A percentile compares a stretch with the other conserved stretches of the same genome.
Evolutionary conservation across 2,888 invertebrate genomes (phyloP).

Genomic region (Dendrolimus houi): DNA sequence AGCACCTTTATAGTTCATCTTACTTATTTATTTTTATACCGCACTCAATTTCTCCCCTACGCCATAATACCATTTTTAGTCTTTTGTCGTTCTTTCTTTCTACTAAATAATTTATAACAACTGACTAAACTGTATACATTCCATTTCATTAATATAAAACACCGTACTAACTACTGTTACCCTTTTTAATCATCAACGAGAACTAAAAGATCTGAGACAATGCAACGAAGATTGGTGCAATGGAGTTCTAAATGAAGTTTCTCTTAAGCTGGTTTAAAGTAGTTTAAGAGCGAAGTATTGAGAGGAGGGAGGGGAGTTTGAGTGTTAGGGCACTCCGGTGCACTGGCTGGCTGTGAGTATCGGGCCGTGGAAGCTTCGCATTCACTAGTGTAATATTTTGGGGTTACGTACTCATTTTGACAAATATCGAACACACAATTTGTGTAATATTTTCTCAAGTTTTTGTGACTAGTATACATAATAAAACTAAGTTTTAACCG

Average conservation of each 20-base stretch:
- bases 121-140: not conserved
- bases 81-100: not conserved
- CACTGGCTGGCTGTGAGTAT: not conserved
- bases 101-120: too few relatives aligned
- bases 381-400: too few relatives aligned
- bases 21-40: too few relatives aligned
- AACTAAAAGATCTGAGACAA: not conserved
- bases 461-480: too few relatives aligned
- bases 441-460: too few relatives aligned
- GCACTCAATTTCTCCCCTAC: too few relatives aligned
- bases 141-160: not conserved
- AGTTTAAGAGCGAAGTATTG: not conserved
- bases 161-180: not conserved
- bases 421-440: too few relatives aligned
- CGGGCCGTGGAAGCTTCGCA: too few relatives aligned
- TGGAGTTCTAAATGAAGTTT: not conserved
- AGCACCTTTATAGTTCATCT: too few relatives aligned
- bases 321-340: not conserved
- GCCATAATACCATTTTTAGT: too few relatives aligned
- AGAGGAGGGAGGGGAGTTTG: not conserved
- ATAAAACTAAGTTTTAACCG: too few relatives aligned
- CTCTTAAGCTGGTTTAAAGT: not conserved
- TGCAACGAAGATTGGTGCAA: not conserved
- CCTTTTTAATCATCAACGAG: not conserved
- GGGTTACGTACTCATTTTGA: too few relatives aligned